phyloP scores from a whole-genome alignment of 2,113 vertebrate genomes.

The Apodemus sylvaticus region DNA sequence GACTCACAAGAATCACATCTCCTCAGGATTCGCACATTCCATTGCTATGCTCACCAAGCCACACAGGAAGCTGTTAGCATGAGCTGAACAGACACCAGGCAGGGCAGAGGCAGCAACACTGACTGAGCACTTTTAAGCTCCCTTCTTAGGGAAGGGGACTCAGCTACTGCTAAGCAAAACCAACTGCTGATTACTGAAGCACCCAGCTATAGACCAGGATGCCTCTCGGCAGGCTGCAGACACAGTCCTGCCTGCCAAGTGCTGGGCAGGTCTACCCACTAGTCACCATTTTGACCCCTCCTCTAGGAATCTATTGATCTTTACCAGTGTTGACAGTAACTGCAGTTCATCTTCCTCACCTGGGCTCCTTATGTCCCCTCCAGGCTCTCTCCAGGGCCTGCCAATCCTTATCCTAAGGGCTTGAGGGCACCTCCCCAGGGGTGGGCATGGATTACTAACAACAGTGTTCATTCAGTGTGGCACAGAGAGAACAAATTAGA shows the following conservation, averaged over 20 bases:
- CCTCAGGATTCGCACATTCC: background rate
- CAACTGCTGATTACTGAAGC: background rate
- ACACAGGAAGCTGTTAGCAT: background rate
- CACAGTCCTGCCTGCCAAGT: background rate
- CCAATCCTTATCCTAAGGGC: background rate
- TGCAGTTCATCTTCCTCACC: background rate
- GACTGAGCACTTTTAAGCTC: background rate
- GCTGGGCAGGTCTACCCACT: background rate
- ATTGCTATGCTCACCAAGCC: background rate
- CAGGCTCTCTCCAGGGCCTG: background rate
- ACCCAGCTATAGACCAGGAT: background rate
- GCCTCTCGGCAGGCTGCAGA: background rate
- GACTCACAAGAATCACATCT: background rate
- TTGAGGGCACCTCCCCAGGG: background rate
- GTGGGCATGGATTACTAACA: background rate
- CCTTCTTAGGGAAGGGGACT: background rate
- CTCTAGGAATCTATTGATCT: background rate
- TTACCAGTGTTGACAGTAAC: background rate
- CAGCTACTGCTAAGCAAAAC: background rate
- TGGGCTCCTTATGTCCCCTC: background rate
- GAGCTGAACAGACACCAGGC: background rate
- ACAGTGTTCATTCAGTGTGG: background rate
- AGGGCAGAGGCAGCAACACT: background rate
- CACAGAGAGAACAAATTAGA: background rate
- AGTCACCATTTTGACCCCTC: background rate